Conservation (phyloP, 2,113 vertebrate genomes). For the Ophiodon elongatus region DNA sequence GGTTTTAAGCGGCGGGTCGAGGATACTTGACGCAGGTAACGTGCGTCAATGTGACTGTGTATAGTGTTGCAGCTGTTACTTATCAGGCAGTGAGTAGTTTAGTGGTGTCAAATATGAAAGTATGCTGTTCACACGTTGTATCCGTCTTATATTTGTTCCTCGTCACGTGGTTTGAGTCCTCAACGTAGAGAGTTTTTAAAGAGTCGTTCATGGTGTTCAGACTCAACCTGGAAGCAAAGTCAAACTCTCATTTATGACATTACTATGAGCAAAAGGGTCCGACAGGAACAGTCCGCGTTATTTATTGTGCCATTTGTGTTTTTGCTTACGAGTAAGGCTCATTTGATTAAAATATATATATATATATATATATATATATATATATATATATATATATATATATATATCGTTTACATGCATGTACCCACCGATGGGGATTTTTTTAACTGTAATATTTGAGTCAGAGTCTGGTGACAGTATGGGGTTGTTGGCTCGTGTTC, state of each 20-base stretch:
- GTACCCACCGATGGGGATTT: not conserved
- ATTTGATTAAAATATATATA: not conserved
- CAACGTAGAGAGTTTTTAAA: not conserved
- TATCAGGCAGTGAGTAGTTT: not conserved
- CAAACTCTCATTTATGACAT: not conserved
- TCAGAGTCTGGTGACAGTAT: not conserved
- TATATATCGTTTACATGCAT: not conserved
- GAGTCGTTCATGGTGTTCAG: not conserved
- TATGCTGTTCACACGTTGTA: not conserved
- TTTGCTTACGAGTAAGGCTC: not conserved
- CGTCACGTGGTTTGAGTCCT: not conserved
- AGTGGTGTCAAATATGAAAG: not conserved
- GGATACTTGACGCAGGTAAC: accelerated
- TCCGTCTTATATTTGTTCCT: not conserved
- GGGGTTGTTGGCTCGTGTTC: not conserved
- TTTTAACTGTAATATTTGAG: no score
- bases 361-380: no score
- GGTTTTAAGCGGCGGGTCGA: not conserved
- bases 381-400: no score
- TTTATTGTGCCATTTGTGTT: not conserved
- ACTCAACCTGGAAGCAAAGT: not conserved
- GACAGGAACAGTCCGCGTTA: not conserved
- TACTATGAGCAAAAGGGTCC: not conserved
- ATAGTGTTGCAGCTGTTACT: not conserved
- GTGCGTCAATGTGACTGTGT: constrained; percentile 5